A percentile compares a stretch with the other conserved stretches of the same genome.
These are phyloP conservation scores for Ctenosaura bakeri DNA, from an alignment of 2,797 vertebrate species.

Conservation along the genomic window DNA sequence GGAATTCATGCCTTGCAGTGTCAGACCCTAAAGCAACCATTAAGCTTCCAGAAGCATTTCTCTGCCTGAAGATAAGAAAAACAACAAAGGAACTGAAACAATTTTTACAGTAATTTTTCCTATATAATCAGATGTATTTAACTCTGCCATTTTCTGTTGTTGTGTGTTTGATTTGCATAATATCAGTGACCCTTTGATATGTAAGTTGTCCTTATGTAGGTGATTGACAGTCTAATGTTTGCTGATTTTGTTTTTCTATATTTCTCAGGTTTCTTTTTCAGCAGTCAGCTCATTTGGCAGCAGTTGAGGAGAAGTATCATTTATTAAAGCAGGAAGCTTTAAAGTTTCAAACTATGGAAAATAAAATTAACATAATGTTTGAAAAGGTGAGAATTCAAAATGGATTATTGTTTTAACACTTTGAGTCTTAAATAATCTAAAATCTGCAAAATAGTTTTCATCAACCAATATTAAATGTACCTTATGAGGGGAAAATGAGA, in stretches of 20 bases:
- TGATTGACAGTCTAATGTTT: background rate
- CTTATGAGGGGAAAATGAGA: background rate
- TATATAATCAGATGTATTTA: background rate
- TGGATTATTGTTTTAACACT: background rate
- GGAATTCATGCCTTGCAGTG: background rate
- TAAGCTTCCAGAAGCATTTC: background rate
- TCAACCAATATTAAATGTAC: background rate
- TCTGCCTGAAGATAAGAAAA: background rate
- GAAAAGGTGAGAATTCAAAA: conserved; percentile 85
- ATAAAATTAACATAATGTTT: conserved; percentile 86
- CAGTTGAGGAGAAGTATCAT: conserved; percentile 86
- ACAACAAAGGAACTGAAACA: background rate
- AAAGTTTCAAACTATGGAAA: conserved; percentile 83
- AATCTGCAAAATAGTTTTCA: background rate
- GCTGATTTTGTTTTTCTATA: conserved; percentile 56
- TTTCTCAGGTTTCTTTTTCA: conserved; percentile 87
- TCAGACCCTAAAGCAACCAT: background rate
- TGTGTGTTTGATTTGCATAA: background rate
- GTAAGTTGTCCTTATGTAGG: background rate
- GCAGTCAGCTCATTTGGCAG: conserved; percentile 87
- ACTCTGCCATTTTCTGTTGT: background rate
- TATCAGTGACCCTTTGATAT: background rate
- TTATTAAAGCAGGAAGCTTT: conserved; percentile 83
- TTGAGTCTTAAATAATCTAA: background rate
- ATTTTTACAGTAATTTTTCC: background rate